A percentile compares a stretch with the other conserved stretches of the same genome.
phyloP scores from a whole-genome alignment of 2,888 invertebrate genomes.

The Microchrysa polita region DNA sequence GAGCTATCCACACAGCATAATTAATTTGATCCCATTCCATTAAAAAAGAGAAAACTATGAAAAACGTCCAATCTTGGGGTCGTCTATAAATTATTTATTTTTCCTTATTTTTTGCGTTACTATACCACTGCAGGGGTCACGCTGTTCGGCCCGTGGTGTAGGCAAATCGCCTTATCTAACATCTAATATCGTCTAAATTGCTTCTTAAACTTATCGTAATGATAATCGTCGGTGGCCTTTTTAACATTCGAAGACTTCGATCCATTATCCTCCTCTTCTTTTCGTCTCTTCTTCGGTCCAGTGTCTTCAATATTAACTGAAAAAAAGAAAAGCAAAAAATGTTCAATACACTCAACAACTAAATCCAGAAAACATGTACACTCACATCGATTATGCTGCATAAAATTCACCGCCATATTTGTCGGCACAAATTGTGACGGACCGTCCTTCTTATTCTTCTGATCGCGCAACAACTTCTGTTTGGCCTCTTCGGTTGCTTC shows the following conservation, averaged over 20 bases:
- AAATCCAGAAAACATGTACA: neutral
- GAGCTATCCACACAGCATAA: no score
- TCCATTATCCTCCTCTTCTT: slow-evolving; percentile 66
- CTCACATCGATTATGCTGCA: slow-evolving; percentile 94
- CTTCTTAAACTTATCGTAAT: slow-evolving; percentile 96
- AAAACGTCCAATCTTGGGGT: no score
- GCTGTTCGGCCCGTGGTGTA: no score
- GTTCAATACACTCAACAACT: neutral
- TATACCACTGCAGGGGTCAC: no score
- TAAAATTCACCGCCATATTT: slow-evolving; percentile 98
- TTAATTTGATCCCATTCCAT: no score
- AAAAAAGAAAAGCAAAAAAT: slow-evolving; percentile 54
- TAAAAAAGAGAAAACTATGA: no score
- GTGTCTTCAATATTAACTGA: slow-evolving; percentile 85
- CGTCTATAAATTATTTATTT: no score
- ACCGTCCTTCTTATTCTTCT: slow-evolving; percentile 89
- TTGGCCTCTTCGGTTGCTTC: slow-evolving; percentile 99
- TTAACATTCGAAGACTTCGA: slow-evolving; percentile 76
- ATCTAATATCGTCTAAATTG: slow-evolving; percentile 86
- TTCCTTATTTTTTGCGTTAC: no score
- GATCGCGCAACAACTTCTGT: slow-evolving; percentile 87
- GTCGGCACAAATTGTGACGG: slow-evolving; percentile 96
- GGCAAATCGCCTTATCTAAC: no score
- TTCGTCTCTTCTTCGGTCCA: slow-evolving; percentile 66
- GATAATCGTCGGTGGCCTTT: slow-evolving; percentile 96